These are phyloP conservation scores for Achroia grisella DNA, from an alignment of 1,140 invertebrate species.

Conservation along the genomic window DNA sequence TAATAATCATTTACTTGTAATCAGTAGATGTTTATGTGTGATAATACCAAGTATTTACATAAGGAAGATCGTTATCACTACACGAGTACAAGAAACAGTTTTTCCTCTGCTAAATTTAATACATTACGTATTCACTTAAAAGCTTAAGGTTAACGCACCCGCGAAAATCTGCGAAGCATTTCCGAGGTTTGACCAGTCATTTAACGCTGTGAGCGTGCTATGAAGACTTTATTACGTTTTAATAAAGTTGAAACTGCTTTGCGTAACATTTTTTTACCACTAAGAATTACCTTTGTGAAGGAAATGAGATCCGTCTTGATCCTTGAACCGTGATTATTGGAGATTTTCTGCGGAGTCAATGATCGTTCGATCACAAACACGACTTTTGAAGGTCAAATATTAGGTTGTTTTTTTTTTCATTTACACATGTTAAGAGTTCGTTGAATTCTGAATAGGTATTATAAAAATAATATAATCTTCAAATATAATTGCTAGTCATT, in stretches of 20 bases:
- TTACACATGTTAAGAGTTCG: conserved; percentile 1
- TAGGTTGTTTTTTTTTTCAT: conserved; percentile 6
- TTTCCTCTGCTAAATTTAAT: too few relatives aligned
- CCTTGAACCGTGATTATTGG: conserved; percentile 6
- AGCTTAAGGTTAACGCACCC: conserved; percentile 13
- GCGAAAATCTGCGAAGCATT: conserved; percentile 22
- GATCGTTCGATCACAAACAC: background rate
- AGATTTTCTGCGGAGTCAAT: conserved; percentile 8
- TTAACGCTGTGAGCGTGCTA: background rate
- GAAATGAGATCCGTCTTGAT: conserved; percentile 6
- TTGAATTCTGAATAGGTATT: background rate
- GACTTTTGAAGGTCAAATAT: conserved; percentile 3
- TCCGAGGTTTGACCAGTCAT: conserved; percentile 3
- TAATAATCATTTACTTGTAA: too few relatives aligned
- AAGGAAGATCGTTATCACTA: too few relatives aligned
- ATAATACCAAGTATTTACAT: too few relatives aligned
- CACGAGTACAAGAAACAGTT: too few relatives aligned
- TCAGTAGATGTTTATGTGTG: too few relatives aligned
- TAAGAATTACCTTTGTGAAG: background rate
- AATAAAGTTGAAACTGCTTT: background rate
- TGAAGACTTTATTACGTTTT: too few relatives aligned
- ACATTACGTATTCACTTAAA: too few relatives aligned
- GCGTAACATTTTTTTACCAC: background rate
- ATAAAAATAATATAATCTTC: background rate
- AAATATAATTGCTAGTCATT: background rate